phyloP scores from a whole-genome alignment of 2,888 invertebrate genomes.

The Leptopterna dolabrata region DNA sequence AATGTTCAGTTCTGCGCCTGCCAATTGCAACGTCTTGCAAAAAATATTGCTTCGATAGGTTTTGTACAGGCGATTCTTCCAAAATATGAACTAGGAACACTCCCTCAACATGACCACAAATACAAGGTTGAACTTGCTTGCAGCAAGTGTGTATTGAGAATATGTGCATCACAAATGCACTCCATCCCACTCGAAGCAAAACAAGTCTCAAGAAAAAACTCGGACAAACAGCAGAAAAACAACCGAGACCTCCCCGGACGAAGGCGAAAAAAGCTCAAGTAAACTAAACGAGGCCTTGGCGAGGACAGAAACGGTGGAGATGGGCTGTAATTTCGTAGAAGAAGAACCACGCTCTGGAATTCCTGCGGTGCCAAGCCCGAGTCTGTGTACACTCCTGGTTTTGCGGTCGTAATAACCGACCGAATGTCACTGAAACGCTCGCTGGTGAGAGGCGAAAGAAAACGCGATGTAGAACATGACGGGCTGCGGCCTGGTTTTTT shows the following conservation, averaged over 20 bases:
- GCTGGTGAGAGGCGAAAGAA: neutral
- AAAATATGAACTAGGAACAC: too few species aligned
- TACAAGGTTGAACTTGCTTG: too few species aligned
- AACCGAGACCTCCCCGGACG: neutral
- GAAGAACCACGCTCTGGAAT: neutral
- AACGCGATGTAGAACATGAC: slow-evolving; percentile 1
- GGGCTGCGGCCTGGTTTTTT: neutral
- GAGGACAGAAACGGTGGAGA: neutral
- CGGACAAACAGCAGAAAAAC: neutral
- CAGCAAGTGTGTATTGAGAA: too few species aligned
- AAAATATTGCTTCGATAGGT: too few species aligned
- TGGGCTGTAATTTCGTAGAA: neutral
- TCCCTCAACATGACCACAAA: too few species aligned
- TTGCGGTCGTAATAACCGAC: slow-evolving; percentile 11
- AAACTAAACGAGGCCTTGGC: neutral
- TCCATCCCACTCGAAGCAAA: neutral
- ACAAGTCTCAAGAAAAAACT: neutral
- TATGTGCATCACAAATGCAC: neutral
- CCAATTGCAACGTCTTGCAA: too few species aligned
- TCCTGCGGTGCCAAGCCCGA: neutral
- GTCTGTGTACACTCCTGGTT: slow-evolving; percentile 2
- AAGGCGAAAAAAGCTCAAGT: neutral
- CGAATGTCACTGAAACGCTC: neutral
- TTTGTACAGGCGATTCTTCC: too few species aligned
- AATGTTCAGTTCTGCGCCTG: too few species aligned